Evolutionary conservation across 2,888 invertebrate genomes (phyloP).

Genomic region (Scaptomyza parva): DNA sequence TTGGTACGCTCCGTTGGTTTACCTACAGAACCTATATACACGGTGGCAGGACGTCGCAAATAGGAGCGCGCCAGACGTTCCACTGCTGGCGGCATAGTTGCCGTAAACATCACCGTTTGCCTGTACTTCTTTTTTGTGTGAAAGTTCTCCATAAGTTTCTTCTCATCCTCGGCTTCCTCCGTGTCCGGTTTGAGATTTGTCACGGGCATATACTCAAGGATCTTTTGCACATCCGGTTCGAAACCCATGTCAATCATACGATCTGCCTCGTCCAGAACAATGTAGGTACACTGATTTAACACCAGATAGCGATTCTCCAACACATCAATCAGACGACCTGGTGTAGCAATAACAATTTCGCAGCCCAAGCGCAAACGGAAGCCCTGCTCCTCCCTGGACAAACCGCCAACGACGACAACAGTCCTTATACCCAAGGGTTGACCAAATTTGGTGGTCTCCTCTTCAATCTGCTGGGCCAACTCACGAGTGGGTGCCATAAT

Average conservation of each 20-base stretch:
- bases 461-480: conserved; percentile 99
- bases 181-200: conserved; percentile 99
- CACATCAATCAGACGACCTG: conserved; percentile 99
- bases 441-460: conserved; percentile 99
- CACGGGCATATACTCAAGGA: conserved; percentile 98
- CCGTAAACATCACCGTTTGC: conserved; percentile 99
- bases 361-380: conserved; percentile 98
- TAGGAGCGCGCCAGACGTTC: conserved; percentile 98
- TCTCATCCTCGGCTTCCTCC: conserved; percentile 98
- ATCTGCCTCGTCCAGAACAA: conserved; percentile 98
- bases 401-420: conserved; percentile 98
- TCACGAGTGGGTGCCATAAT: conserved; percentile 99
- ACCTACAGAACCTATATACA: conserved; percentile 98
- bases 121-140: conserved; percentile 96
- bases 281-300: conserved; percentile 98
- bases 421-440: conserved; percentile 96
- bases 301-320: conserved; percentile 99
- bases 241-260: conserved; percentile 99
- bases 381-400: conserved; percentile 99
- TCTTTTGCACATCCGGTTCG: conserved; percentile 98
- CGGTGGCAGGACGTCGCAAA: conserved; percentile 97
- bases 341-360: conserved; percentile 99
- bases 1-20: conserved; percentile 99
- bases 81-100: conserved; percentile 99
- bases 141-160: conserved; percentile 95